Percentiles rank a stretch among this genome's conserved stretches.
Evolutionary conservation across 2,113 vertebrate genomes (phyloP).

Genomic region (Strix uralensis): DNA sequence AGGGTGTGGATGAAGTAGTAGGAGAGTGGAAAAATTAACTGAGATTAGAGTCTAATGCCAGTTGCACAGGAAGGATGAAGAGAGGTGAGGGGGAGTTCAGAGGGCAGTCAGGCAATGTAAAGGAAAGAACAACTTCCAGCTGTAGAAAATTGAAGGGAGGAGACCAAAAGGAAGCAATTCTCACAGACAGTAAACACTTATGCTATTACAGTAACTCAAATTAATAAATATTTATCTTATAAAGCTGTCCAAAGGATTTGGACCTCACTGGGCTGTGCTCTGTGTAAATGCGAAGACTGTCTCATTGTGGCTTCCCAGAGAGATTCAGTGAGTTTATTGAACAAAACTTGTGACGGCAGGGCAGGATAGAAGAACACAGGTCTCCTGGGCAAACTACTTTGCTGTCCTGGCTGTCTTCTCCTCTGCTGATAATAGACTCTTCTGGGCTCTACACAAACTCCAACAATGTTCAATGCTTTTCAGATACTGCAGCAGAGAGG

Average conservation of each 20-base stretch:
- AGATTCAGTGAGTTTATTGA: not conserved
- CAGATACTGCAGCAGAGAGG: not conserved
- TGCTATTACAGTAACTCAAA: not conserved
- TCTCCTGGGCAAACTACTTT: not conserved
- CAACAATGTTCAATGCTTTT: not conserved
- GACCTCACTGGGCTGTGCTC: not conserved
- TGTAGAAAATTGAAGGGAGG: constrained; percentile 49
- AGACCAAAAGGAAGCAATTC: constrained; percentile 54
- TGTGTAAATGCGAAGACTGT: not conserved
- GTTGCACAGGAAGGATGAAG: constrained; percentile 40
- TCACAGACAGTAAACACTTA: constrained; percentile 17
- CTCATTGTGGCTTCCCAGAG: not conserved
- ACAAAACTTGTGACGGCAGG: not conserved
- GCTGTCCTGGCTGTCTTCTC: not conserved
- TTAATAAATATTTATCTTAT: constrained; percentile 50
- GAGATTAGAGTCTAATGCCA: not conserved
- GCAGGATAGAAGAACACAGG: not conserved
- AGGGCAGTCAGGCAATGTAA: constrained; percentile 19
- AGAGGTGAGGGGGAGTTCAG: constrained; percentile 42
- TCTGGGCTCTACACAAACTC: not conserved
- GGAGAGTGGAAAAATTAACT: not conserved
- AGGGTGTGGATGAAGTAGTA: not conserved
- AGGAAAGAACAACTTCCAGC: constrained; percentile 50
- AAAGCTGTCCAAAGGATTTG: not conserved
- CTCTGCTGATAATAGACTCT: not conserved